phyloP scores from a whole-genome alignment of 2,888 invertebrate species.

The Gisinianus flammeolus region DNA sequence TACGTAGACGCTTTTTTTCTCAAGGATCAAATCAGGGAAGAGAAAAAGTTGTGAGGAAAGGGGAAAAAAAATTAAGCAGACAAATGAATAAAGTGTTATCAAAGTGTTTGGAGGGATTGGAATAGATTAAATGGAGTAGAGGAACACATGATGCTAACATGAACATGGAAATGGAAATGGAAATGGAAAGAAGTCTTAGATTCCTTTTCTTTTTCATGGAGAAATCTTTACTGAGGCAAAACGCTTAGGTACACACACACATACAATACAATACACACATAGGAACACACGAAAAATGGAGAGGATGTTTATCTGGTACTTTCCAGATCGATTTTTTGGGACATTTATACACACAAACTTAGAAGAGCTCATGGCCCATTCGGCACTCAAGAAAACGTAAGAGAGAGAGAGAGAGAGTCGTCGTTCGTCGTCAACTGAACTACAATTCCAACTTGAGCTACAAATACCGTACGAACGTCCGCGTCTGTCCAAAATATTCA shows the following conservation, averaged over 20 bases:
- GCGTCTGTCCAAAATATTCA: too few relatives aligned
- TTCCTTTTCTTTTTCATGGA: background rate
- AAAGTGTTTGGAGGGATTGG: constrained; percentile 33
- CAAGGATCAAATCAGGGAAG: background rate
- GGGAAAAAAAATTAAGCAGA: constrained; percentile 12
- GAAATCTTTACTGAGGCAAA: too few relatives aligned
- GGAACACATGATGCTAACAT: background rate
- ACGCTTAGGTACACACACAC: constrained; percentile 20
- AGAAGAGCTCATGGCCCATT: background rate
- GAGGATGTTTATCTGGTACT: constrained; percentile 31
- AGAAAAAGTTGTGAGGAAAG: background rate
- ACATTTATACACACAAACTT: constrained; percentile 16
- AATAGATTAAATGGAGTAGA: constrained; percentile 25
- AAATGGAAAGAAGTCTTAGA: constrained; percentile 1
- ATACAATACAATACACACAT: constrained; percentile 1
- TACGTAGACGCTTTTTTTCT: background rate
- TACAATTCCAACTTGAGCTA: background rate
- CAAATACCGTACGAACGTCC: too few relatives aligned
- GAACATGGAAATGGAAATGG: background rate
- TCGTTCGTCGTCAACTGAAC: background rate
- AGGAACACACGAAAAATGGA: constrained; percentile 16
- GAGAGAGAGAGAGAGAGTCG: background rate
- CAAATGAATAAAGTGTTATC: constrained; percentile 18
- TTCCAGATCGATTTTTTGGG: constrained; percentile 29
- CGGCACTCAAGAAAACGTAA: background rate